A percentile compares a stretch with the other conserved stretches of the same genome.
phyloP scores from a whole-genome alignment of 2,113 vertebrate genomes.

The Heteronetta atricapilla region DNA sequence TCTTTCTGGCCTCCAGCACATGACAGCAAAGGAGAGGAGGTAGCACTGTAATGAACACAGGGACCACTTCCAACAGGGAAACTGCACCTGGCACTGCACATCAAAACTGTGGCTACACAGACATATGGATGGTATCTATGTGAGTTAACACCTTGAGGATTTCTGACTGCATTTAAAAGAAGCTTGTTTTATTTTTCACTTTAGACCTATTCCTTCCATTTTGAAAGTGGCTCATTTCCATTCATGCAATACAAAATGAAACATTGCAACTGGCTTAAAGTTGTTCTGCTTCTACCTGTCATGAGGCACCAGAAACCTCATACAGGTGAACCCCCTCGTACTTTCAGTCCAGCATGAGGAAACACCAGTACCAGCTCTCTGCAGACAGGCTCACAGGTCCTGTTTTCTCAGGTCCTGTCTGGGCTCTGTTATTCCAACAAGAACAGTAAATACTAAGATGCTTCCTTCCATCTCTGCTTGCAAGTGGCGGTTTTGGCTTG shows the following conservation, averaged over 20 bases:
- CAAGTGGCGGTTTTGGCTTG: neutral
- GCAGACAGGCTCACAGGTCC: neutral
- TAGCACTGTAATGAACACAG: neutral
- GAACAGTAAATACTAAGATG: neutral
- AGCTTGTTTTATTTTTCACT: neutral
- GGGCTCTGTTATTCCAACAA: neutral
- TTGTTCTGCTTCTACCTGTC: neutral
- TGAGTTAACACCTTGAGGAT: neutral
- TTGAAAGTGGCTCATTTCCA: neutral
- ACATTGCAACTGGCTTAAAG: neutral
- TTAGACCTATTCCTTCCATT: neutral
- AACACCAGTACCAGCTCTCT: neutral
- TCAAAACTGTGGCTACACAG: neutral
- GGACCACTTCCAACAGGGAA: neutral
- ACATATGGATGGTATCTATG: neutral
- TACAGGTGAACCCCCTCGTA: neutral
- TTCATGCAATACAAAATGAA: neutral
- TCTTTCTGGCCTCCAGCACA: rapidly evolving
- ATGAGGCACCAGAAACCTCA: neutral
- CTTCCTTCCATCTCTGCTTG: neutral
- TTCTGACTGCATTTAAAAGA: neutral
- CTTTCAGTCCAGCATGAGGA: neutral
- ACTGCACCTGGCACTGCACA: neutral
- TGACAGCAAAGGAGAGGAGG: neutral
- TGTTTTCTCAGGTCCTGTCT: neutral